These are phyloP conservation scores for Cinclus mexicanus DNA, from an alignment of 2,113 vertebrate species.

Conservation along the genomic window DNA sequence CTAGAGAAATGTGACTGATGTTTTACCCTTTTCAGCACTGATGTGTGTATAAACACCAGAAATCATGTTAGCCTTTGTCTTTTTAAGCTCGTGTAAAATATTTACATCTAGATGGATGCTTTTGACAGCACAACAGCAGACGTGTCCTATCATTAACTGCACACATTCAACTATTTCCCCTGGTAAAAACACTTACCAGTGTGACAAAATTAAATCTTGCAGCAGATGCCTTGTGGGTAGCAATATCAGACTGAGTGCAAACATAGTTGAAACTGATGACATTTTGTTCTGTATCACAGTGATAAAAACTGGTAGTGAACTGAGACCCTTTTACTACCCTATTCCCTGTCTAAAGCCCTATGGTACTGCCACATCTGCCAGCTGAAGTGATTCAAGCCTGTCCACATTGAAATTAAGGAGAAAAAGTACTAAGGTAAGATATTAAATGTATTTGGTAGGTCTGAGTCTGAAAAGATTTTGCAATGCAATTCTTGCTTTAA, in stretches of 20 bases:
- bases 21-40: not conserved
- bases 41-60: not conserved
- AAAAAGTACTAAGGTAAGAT: not conserved
- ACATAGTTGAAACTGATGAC: constrained; percentile 13
- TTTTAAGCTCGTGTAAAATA: constrained; percentile 19
- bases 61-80: not conserved
- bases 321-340: not conserved
- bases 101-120: constrained; percentile 22
- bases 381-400: not conserved
- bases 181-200: constrained; percentile 21
- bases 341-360: not conserved
- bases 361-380: not conserved
- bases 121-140: constrained; percentile 17
- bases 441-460: not conserved
- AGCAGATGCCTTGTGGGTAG: constrained; percentile 61
- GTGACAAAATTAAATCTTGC: constrained; percentile 51
- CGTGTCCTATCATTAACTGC: not conserved
- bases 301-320: constrained; percentile 20
- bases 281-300: constrained; percentile 23
- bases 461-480: not conserved
- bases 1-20: not conserved
- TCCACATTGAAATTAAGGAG: not conserved
- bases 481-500: not conserved
- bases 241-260: constrained; percentile 46
- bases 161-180: not conserved